Evolutionary conservation across 2,888 invertebrate genomes (phyloP), one percentile per base, ranked within the genome.

Genomic region (Idaea straminata): DNA sequence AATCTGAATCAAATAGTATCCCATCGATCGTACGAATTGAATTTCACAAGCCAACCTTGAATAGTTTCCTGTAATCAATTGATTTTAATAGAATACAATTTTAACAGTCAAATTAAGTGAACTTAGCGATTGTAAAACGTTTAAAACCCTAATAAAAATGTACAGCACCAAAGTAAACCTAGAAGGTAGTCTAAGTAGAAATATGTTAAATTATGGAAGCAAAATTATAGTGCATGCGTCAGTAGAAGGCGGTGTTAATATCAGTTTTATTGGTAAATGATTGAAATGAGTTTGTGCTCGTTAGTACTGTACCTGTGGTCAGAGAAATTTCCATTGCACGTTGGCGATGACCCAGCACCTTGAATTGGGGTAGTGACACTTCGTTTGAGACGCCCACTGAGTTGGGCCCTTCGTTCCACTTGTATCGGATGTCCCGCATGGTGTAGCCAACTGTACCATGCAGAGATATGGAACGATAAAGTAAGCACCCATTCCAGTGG

Each of bases 1-100:
- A 93, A 98, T 98, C 94, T 98, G 98, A 93, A 99, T 99, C 90
- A 98, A 95, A 94, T 99, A 99, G 95, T 99, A 99, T 86, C 99
- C 99, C 98, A 99, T 98, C 83, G 98, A 98, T 77, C 99, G 96
- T 80, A 98, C 98, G 93, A 99, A 98, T 93, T 98, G 98, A 89
- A 99, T 98, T 94, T 98, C 98, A 92, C 98, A 98, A 80, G 97
- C 97, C 95, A 99, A 94, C 80, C 98, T 95, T 79, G 98, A 98
- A 93, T 99, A 99, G 94, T 98, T 98, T 94, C 98, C 98, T 97
- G 94, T 62, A 82, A 82, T 64, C 62, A 72, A 74, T 74, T 15
- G 6, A 59, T 16, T 59, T 59, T 59, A 5, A 59, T 59, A 25
- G 62, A 59, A 63, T 36, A 61, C 35, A 63, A 66, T 61, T 62